Evolutionary conservation across 1,140 invertebrate genomes (phyloP), one percentile per base, ranked within the genome.

Genomic region (Drosophila paulistorum): DNA sequence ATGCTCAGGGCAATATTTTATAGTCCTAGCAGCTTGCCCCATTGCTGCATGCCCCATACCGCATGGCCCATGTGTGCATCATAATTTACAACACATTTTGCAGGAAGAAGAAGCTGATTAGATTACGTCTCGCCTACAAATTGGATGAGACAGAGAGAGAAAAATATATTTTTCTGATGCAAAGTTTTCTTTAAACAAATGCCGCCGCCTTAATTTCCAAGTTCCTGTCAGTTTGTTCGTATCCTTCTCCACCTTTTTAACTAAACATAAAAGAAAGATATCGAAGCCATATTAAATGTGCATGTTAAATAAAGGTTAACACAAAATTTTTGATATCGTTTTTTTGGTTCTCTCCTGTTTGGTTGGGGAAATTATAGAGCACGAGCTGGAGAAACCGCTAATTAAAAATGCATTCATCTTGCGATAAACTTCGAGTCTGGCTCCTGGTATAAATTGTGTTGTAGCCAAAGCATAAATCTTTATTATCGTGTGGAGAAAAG

Each of bases 351-450:
- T 20, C 9, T 51, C 17, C 17, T 20, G 17, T 20, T 51, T 17
- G n/a, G 13, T 7, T 9, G 26, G 10, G 37, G 11, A 64, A 64
- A 64, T 48, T 48, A 64, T 54, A 55, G 45, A 35, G n/a, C 45
- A 35, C 35, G 33, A 14, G 33, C 48, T 35, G 30, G 23, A 51
- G 35, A 65, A 65, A 37, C 64, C 64, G 30, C 48, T 65, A 65
- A 65, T 65, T 65, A 65, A 65, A 65, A 65, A 65, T 65, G 64
- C 64, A 65, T 65, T 65, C 64, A 37, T 65, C 64, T 65, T 65
- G 9, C n/a, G 60, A 62, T 60, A 37, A 20, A 37, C 33, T 35
- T 17, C 45, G 45, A 51, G 45, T 37, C 33, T 41, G 58, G 23
- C 60, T 62, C 60, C 60, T 45, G 60, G 60, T 62, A 42, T 42